Evolutionary conservation across 1,140 invertebrate genomes (phyloP).

Genomic region (Pseudomyrmex gracilis): DNA sequence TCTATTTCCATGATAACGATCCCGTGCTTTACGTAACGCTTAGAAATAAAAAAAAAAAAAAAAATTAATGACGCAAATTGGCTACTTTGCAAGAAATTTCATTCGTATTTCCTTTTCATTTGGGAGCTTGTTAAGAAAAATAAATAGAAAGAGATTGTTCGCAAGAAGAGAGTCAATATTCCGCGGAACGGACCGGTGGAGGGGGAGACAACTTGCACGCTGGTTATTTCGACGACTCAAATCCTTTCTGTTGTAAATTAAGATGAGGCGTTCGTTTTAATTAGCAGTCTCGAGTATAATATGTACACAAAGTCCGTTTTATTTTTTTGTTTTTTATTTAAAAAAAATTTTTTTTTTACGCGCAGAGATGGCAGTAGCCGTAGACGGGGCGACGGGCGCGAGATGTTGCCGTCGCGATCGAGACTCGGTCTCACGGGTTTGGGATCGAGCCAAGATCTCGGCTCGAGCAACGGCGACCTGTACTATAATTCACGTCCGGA

Average conservation of each 20-base stretch:
- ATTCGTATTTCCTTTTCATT: too few species aligned
- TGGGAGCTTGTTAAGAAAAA: too few species aligned
- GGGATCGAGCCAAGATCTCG: constrained; percentile 85
- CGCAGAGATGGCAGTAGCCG: constrained; percentile 82
- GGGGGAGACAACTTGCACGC: too few species aligned
- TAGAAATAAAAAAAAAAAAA: too few species aligned
- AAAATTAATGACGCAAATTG: too few species aligned
- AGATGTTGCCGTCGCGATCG: constrained; percentile 90
- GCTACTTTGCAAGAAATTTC: too few species aligned
- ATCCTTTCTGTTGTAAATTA: background rate
- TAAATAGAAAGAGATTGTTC: too few species aligned
- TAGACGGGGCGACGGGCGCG: constrained; percentile 89
- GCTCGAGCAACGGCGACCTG: constrained; percentile 90
- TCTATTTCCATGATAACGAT: too few species aligned
- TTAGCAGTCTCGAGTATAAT: background rate
- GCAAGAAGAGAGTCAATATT: too few species aligned
- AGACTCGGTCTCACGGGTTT: constrained; percentile 88
- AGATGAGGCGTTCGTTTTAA: background rate
- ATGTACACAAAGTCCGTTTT: background rate
- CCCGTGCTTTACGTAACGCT: too few species aligned
- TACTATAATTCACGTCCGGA: constrained; percentile 92
- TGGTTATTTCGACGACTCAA: background rate
- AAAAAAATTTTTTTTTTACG: too few species aligned
- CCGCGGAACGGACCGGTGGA: too few species aligned
- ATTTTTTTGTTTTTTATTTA: background rate